These are phyloP conservation scores for Platerodrilus igneus DNA, from an alignment of 2,888 invertebrate genomes.

Conservation along the genomic window DNA sequence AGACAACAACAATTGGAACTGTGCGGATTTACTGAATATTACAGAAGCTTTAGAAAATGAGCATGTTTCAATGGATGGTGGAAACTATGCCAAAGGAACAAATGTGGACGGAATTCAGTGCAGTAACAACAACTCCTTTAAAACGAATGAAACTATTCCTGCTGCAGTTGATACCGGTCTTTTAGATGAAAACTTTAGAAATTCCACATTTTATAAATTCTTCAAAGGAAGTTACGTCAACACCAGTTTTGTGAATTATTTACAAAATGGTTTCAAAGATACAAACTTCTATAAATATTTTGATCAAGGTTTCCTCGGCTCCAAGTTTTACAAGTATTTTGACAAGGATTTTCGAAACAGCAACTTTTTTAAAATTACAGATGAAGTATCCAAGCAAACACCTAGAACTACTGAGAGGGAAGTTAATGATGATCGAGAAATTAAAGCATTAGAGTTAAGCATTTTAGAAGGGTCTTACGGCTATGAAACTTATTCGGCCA, in stretches of 20 bases:
- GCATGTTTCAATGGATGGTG: neutral
- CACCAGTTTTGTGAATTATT: no score
- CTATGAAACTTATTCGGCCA: no score
- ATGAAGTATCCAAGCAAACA: no score
- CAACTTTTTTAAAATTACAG: neutral
- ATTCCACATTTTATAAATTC: conserved; percentile 6
- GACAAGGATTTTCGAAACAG: neutral
- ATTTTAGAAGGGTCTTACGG: no score
- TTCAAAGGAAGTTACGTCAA: no score
- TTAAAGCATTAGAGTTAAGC: no score
- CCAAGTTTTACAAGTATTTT: conserved; percentile 3
- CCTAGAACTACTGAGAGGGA: no score
- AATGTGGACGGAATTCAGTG: conserved; percentile 11
- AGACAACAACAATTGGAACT: conserved; percentile 6
- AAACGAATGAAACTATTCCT: no score
- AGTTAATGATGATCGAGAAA: no score
- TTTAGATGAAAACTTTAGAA: no score
- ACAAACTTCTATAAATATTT: conserved; percentile 1
- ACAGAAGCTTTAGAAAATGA: neutral
- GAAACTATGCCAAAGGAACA: neutral
- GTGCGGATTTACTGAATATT: neutral
- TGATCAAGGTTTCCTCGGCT: neutral
- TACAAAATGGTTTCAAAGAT: no score
- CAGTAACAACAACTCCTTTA: conserved; percentile 2
- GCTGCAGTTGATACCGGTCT: no score